Conservation (phyloP, 2,113 vertebrate species). For the Trochalopteron elliotii region DNA sequence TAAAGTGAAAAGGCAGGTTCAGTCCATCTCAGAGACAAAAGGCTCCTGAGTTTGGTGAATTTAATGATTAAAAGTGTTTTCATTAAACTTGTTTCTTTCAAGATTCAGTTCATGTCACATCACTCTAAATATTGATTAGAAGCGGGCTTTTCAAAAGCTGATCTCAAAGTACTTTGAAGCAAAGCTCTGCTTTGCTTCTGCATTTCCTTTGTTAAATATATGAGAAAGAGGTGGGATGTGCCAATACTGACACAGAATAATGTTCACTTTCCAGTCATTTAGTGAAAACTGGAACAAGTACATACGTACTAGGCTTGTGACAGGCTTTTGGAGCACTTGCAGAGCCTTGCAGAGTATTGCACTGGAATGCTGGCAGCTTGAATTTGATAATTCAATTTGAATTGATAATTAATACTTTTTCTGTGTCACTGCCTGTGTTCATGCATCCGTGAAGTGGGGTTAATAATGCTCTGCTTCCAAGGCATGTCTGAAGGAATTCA, state of each 20-base stretch:
- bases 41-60: not conserved
- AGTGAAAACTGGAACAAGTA: not conserved
- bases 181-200: not conserved
- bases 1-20: not conserved
- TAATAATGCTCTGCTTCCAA: not conserved
- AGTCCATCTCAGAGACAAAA: not conserved
- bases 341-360: not conserved
- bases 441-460: not conserved
- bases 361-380: not conserved
- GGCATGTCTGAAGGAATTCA: not conserved
- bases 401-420: not conserved
- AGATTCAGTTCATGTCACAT: not conserved
- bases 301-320: not conserved
- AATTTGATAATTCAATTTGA: not conserved
- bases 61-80: not conserved
- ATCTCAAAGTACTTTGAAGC: not conserved
- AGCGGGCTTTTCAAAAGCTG: not conserved
- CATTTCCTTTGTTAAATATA: not conserved
- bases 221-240: not conserved
- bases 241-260: not conserved
- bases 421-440: not conserved
- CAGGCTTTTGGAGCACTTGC: not conserved
- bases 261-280: not conserved
- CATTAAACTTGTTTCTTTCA: not conserved
- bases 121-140: not conserved